Base-by-base conservation (phyloP, 2,888 invertebrate genomes). In the Norana najaformis region DNA sequence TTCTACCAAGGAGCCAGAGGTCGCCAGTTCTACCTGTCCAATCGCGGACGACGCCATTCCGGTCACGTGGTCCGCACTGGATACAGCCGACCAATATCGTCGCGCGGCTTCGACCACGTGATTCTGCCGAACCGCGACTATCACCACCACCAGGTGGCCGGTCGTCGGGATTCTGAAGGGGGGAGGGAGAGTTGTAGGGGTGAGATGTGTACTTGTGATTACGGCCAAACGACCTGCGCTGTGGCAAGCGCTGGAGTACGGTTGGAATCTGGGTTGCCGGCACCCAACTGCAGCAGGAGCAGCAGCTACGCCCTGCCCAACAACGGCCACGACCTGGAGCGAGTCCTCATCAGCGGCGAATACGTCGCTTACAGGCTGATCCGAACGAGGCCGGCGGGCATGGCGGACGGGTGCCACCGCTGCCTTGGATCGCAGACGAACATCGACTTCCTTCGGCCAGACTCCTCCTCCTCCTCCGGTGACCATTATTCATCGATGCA, bases 101-200 rank as follows among this genome's bases (percentile, higher is more conserved):
- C 82, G 39, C 82, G 83, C 37, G 82, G 82, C 30, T 82, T 39
- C n/a, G 89, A 82, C 30, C 83, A 83, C 30, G 83, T 89, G 4
- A 89, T 89, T 37, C 83, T 83, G 16, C 89, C 83, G 38, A 89
- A 89, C 39, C 89, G 83, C 35, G 85, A 89, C 36, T 89, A 36
- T 34, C 83, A n/a, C 83, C 89, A 30, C 83, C 36, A 83, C 39
- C 69, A 39, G 35, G 83, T 4, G 30, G 36, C 34, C 36, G 47
- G 35, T 35, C 85, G 85, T 35, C 35, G 85, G 36, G 85, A 85
- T 16, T 85, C 85, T 8, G 85, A 85, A 16, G 85, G 85, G 16
- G 36, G 36, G 18, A 23, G 85, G n/a, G n/a, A n/a, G n/a, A n/a
- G n/a, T n/a, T n/a, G n/a, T n/a, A n/a, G n/a, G 4, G 85, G 35